Percentiles rank a stretch among this genome's conserved stretches.
Conservation (phyloP, 1,140 invertebrate species). For the Scaptomyza montana region DNA sequence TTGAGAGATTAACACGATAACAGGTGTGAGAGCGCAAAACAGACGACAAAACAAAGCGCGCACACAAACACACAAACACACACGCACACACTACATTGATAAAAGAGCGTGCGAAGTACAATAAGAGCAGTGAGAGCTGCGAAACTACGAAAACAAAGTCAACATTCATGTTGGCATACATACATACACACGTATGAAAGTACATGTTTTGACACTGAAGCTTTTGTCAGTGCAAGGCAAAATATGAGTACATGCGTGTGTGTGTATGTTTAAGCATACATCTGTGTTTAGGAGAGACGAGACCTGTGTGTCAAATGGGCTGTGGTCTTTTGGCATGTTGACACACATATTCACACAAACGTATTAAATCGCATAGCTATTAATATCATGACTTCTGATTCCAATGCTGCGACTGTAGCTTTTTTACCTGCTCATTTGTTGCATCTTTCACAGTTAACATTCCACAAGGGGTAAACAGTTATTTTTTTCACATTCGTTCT, state of each 20-base stretch:
- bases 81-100: slow-evolving; percentile 31
- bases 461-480: slow-evolving; percentile 8
- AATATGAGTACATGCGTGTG: background rate
- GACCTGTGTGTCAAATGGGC: slow-evolving; percentile 15
- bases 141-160: slow-evolving; percentile 44
- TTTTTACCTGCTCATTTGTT: slow-evolving; percentile 55
- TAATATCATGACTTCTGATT: slow-evolving; percentile 21
- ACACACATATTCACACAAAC: slow-evolving; percentile 48
- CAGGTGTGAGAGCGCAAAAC: slow-evolving; percentile 38
- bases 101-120: slow-evolving; percentile 49
- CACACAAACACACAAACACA: slow-evolving; percentile 7
- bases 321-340: slow-evolving; percentile 68
- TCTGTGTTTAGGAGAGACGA: background rate
- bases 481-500: slow-evolving; percentile 12
- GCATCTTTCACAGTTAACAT: slow-evolving; percentile 45
- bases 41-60: slow-evolving; percentile 36
- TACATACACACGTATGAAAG: background rate
- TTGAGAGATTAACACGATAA: slow-evolving; percentile 24
- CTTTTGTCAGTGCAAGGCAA: slow-evolving; percentile 16
- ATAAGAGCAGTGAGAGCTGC: slow-evolving; percentile 50
- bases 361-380: slow-evolving; percentile 7
- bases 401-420: slow-evolving; percentile 35
- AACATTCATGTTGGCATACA: slow-evolving; percentile 16
- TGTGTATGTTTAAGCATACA: background rate
- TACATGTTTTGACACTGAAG: slow-evolving; percentile 29